phyloP scores from a whole-genome alignment of 2,113 vertebrate species.

The Rattus rattus region DNA sequence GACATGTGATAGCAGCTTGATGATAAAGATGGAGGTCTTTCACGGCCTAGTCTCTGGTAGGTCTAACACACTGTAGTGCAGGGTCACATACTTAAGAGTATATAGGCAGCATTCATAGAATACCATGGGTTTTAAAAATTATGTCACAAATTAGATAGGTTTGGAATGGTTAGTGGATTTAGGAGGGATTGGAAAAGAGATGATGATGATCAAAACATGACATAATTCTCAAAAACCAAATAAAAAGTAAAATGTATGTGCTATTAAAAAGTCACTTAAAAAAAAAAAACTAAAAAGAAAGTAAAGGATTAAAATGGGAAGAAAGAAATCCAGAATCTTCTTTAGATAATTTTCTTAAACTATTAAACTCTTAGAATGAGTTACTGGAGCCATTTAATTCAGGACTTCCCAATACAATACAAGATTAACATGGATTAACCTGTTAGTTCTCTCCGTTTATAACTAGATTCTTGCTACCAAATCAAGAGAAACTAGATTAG shows the following conservation, averaged over 20 bases:
- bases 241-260: neutral
- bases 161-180: neutral
- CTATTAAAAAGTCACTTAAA: neutral
- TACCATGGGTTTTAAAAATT: neutral
- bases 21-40: neutral
- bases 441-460: neutral
- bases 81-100: neutral
- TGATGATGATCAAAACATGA: neutral
- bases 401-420: neutral
- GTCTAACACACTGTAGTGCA: neutral
- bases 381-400: constrained; percentile 10
- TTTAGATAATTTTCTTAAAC: constrained; percentile 2
- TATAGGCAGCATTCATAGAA: neutral
- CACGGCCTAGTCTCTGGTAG: neutral
- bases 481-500: constrained; percentile 49
- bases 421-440: constrained; percentile 41
- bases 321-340: neutral
- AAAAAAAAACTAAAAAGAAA: neutral
- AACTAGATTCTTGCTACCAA: constrained; percentile 32
- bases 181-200: neutral
- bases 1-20: neutral
- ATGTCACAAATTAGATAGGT: neutral
- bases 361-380: constrained; percentile 44
- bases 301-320: neutral
- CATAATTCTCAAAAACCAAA: neutral